Base-by-base conservation (phyloP, 2,888 invertebrate species). In the Nemoura dubitans region DNA sequence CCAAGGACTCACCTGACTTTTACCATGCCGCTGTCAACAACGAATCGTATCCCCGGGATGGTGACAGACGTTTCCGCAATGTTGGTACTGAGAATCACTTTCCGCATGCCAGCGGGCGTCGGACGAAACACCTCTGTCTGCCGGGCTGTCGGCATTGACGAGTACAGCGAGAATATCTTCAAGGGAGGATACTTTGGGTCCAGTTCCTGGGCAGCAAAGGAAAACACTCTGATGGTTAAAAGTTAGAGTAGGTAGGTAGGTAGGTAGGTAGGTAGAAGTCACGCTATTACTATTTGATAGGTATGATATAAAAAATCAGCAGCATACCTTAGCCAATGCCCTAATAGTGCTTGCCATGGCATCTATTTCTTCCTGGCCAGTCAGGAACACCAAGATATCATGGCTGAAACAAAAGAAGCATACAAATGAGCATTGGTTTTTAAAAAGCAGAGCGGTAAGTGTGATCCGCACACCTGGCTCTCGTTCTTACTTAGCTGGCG, bases 301-400 rank as follows among this genome's bases (percentile, higher is more conserved):
- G 14, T 7, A 7, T 59, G 59, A 7, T 59, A 59, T 10, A 59
- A 21, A 21, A 7, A 36, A 10, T 10, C 5, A 6, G 36, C 36
- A 36, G n/a, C 14, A 89, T 91, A 94, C 96, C 92, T 95, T 95
- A 0, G 95, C 94, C 88, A 96, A 94, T 90, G 94, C 93, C 89
- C 95, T 93, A 78, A 97, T 96, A 90, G 95, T 96, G 89, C 94
- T 93, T 88, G 95, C 95, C 88, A 96, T 94, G n/a, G 95, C 94
- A 92, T 98, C 98, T 88, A 99, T 98, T 93, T 99, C 98, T 92
- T 99, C 98, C 92, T 98, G 98, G 0, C 99, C 99, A 83, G 98
- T 98, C 87, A 99, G 92, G 92, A 99, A 99, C 76, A 98, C 96
- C 86, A 99, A 93, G 89, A 99, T 96, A 91, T 98, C 98, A 89